These are phyloP conservation scores for Pseudopodoces humilis DNA, from an alignment of 2,113 vertebrate genomes.

Conservation along the genomic window DNA sequence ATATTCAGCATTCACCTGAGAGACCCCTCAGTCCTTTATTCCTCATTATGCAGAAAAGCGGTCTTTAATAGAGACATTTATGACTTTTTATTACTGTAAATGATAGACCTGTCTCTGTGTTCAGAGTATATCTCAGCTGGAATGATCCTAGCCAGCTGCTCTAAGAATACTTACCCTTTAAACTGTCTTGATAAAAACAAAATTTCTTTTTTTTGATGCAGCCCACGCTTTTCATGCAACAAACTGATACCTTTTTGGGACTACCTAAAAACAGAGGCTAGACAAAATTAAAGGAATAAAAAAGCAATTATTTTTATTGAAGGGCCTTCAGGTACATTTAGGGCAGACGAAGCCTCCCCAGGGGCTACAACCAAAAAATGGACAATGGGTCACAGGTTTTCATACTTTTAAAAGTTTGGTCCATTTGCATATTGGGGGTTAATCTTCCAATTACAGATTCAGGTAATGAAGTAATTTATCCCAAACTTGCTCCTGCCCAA, in stretches of 20 bases:
- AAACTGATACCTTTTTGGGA: background rate
- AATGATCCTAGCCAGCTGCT: background rate
- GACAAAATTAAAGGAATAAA: background rate
- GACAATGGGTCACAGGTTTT: background rate
- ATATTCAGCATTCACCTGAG: background rate
- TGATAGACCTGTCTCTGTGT: background rate
- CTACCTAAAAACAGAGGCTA: background rate
- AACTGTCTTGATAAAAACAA: background rate
- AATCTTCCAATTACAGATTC: background rate
- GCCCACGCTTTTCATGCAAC: background rate
- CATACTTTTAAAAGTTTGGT: background rate
- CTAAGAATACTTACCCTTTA: background rate
- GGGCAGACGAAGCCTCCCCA: background rate
- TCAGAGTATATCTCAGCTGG: background rate
- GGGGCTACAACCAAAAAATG: background rate
- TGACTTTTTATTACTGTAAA: slow-evolving; percentile 26
- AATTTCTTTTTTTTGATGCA: background rate
- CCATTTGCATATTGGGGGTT: background rate
- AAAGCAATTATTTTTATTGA: background rate
- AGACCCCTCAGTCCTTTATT: background rate
- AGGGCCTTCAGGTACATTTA: background rate
- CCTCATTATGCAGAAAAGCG: background rate
- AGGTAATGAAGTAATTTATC: background rate
- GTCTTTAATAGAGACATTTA: background rate
- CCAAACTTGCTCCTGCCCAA: background rate